phyloP scores from a whole-genome alignment of 2,113 vertebrate species.

The Heptranchias perlo region DNA sequence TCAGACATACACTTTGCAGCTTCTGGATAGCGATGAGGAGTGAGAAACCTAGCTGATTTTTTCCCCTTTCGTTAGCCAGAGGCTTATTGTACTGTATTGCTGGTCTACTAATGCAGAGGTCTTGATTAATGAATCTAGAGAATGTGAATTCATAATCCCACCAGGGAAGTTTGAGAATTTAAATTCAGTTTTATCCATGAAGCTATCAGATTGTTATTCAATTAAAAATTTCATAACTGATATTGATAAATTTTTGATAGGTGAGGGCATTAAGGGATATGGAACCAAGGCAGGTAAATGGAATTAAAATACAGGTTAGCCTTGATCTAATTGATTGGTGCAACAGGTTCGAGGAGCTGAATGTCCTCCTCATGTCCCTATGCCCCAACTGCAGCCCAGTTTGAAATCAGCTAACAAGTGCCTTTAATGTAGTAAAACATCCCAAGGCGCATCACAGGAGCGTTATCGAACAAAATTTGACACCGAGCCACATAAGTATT shows the following conservation, averaged over 20 bases:
- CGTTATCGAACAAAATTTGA: background rate
- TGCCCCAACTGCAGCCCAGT: background rate
- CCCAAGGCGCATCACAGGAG: background rate
- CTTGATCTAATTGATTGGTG: background rate
- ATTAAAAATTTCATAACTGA: background rate
- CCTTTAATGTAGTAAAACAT: background rate
- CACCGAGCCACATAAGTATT: background rate
- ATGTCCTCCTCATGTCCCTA: background rate
- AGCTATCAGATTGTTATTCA: background rate
- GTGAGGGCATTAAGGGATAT: background rate
- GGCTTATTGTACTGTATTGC: too few relatives aligned
- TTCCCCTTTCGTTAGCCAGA: background rate
- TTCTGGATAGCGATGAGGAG: background rate
- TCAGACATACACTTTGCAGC: too few relatives aligned
- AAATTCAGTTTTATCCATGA: background rate
- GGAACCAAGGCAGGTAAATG: background rate
- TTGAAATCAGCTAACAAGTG: background rate
- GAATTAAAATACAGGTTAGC: background rate
- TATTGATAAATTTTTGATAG: background rate
- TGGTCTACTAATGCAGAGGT: background rate
- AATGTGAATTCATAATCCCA: background rate
- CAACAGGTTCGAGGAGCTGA: background rate
- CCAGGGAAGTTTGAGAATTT: background rate
- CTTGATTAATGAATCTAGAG: background rate
- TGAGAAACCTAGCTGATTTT: background rate